Base-by-base conservation (phyloP, 2,797 vertebrate species). In the Chaunax sp. region DNA sequence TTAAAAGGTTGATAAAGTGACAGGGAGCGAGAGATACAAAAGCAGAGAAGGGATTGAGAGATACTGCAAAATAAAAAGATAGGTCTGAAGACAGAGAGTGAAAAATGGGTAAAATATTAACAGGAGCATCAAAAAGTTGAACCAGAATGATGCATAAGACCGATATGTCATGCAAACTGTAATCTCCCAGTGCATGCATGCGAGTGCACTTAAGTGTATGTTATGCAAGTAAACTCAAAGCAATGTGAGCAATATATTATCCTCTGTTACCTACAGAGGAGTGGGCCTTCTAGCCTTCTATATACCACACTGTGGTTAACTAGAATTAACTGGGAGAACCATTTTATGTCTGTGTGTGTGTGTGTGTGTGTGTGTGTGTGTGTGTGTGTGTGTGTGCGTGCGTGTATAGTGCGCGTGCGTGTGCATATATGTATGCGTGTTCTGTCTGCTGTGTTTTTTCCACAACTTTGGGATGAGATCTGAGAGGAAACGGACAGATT, bases 381-480 rank as follows among this genome's bases (percentile, higher is more conserved):
- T 60, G 37, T 35, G 33, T 35, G 33, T 35, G 33, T 35, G 5
- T 35, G 33, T 35, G 33, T 35, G 33, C 9, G 28, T 30, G 28
- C 3, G 28, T 30, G 28, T 30, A n/a, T n/a, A n/a, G 28, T 30
- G 28, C 9, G 28, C 9, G 28, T 30, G 28, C 9, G 28, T 30
- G 28, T 40, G 71, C 16, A 43, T 60, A 50, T 38, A 57, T 68
- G 44, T 60, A 54, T 70, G 72, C 45, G 75, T 65, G 58, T 61
- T 72, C 56, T 78, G 53, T 87, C 65, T 83, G 71, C 59, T 77
- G 79, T 63, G 66, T 74, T 75, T 79, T 81, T 84, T 76, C 65
- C 74, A 85, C 75, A 87, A 89, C 85, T 88, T 91, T 90, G 87
- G 90, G 88, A 83, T 74, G 85, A 92, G 88, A 93, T 93, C 90